Base-by-base conservation (phyloP, 1,140 invertebrate genomes). In the Pogonognathellus flavescens region DNA sequence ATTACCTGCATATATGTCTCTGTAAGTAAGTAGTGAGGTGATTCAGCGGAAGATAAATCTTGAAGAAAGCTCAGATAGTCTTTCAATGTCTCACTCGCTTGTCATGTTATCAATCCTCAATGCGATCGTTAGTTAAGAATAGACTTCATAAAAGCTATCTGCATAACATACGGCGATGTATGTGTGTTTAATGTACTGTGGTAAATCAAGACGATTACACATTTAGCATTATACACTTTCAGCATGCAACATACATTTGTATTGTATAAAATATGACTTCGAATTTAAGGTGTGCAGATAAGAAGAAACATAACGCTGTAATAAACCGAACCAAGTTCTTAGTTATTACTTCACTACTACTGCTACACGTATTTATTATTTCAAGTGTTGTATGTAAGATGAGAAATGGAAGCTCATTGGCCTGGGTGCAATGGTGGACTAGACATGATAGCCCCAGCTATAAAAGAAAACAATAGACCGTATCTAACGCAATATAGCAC, bases 1-100 rank as follows among this genome's bases (percentile, higher is more conserved):
- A 57, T n/a, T 57, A 57, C 53, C n/a, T n/a, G n/a, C n/a, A n/a
- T n/a, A n/a, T 57, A 57, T 57, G 2, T 4, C 11, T 57, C 11
- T 57, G 53, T 57, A n/a, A 4, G 53, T 57, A 57, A 9, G 70
- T 31, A 76, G 41, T 49, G 41, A 41, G 31, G 31, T 76, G 70
- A 76, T 76, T 76, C 70, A 76, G 70, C 70, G 70, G 70, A 76
- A 76, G 70, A 76, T 76, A 76, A 76, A 76, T 76, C 25, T 76
- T 25, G 25, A 66, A 20, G 62, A 76, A 76, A 76, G 31, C 70
- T 76, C 31, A 50, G 70, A 41, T 31, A 76, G 41, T 76, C 70
- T 76, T 76, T 76, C 70, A 76, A 76, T 76, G 70, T 76, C 70
- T 76, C 41, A 76, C 70, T 76, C 70, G 13, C 70, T 76, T 76